These are phyloP conservation scores for Melanotaenia pygmaea DNA, from an alignment of 2,797 vertebrate genomes.

Conservation along the genomic window DNA sequence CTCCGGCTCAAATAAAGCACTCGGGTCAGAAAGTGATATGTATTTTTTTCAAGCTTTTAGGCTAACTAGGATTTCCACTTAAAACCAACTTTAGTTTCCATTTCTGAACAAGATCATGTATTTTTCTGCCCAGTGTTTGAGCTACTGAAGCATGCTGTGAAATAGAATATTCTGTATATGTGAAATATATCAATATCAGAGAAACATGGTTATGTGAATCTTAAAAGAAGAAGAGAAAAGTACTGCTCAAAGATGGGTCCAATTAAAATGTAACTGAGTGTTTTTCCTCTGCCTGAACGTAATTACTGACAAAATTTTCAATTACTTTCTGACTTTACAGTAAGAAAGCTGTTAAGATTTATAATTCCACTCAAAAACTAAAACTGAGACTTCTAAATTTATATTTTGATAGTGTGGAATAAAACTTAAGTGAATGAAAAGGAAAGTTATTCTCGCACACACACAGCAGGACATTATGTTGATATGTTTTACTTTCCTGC, in stretches of 20 bases:
- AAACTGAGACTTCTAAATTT: too few species aligned
- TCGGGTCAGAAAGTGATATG: constrained; percentile 63
- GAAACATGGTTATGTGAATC: background rate
- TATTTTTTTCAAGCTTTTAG: constrained; percentile 74
- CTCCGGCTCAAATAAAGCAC: constrained; percentile 70
- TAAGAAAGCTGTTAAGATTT: background rate
- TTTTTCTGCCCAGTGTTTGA: constrained; percentile 25
- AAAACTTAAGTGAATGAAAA: background rate
- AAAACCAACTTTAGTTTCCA: constrained; percentile 72
- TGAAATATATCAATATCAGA: constrained; percentile 2
- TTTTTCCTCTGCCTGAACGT: too few species aligned
- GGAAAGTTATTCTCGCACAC: too few species aligned
- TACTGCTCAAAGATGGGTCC: background rate
- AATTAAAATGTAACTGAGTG: background rate
- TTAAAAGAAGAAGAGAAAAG: background rate
- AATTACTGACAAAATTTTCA: background rate
- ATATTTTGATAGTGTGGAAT: background rate
- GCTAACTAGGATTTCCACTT: constrained; percentile 72
- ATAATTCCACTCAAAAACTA: background rate
- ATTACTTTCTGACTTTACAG: background rate
- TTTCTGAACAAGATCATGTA: constrained; percentile 49
- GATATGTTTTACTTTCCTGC: too few species aligned
- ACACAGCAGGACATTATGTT: too few species aligned
- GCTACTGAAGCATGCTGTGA: background rate
- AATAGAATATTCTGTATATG: constrained; percentile 10